Evolutionary conservation across 2,797 vertebrate genomes (phyloP).

Genomic region (Nannoperca obscura): DNA sequence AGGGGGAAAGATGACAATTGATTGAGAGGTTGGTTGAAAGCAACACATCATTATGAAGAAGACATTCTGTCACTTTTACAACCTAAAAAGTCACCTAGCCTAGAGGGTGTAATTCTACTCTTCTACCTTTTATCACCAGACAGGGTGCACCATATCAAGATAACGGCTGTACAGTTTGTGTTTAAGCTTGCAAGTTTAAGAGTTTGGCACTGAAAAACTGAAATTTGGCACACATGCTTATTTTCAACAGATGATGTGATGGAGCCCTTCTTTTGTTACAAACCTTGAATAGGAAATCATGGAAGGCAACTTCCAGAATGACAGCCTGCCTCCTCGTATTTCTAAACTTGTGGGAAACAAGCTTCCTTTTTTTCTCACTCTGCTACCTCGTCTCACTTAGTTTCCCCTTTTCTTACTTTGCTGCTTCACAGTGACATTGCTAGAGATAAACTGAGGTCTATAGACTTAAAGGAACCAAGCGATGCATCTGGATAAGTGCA

Average conservation of each 20-base stretch:
- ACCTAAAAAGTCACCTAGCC: constrained; percentile 16
- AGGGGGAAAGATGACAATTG: background rate
- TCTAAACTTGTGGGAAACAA: constrained; percentile 50
- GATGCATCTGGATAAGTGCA: constrained; percentile 29
- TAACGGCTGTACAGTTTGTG: background rate
- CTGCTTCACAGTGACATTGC: constrained; percentile 60
- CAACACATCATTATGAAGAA: constrained; percentile 4
- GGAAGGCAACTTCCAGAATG: constrained; percentile 52
- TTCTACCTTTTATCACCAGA: constrained; percentile 9
- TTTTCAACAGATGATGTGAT: constrained; percentile 30
- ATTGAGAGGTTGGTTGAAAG: constrained; percentile 17
- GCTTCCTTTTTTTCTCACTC: constrained; percentile 52
- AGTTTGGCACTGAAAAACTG: background rate
- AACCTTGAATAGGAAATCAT: constrained; percentile 51
- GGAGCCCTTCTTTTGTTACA: constrained; percentile 55
- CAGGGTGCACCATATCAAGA: constrained; percentile 9
- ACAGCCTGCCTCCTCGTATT: constrained; percentile 42
- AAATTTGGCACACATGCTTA: too few species aligned
- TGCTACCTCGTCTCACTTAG: constrained; percentile 28
- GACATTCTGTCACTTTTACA: background rate
- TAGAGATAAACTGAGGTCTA: constrained; percentile 36
- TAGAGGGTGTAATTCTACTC: constrained; percentile 36
- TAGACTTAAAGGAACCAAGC: constrained; percentile 19
- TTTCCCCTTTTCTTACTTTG: constrained; percentile 65
- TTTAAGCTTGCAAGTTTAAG: constrained; percentile 16